Percentiles rank a stretch among this genome's conserved stretches.
phyloP scores from a whole-genome alignment of 2,888 invertebrate species.

The Agonopterix subpropinquella region DNA sequence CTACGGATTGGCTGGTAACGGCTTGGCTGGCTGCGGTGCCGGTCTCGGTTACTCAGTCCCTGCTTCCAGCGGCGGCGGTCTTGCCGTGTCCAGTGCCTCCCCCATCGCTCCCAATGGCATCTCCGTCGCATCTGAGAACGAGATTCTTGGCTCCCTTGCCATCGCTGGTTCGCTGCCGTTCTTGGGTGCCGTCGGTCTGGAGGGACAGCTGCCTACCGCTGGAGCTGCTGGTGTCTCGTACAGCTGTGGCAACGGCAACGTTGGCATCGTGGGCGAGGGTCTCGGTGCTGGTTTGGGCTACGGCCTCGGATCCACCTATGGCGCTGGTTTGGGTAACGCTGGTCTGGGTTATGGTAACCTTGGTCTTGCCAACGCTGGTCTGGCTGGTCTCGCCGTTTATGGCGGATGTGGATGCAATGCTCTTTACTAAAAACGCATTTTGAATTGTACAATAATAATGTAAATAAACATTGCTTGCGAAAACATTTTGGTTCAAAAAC shows the following conservation, averaged over 20 bases:
- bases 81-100: constrained; percentile 25
- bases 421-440: too few species aligned
- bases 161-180: constrained; percentile 25
- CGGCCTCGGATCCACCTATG: neutral
- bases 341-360: neutral
- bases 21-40: neutral
- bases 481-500: too few species aligned
- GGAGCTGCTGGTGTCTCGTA: constrained; percentile 36
- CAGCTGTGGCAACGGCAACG: constrained; percentile 32
- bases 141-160: constrained; percentile 21
- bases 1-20: neutral
- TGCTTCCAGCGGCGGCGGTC: constrained; percentile 21
- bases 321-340: neutral
- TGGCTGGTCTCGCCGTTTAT: neutral
- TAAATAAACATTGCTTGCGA: too few species aligned
- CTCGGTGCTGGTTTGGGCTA: neutral
- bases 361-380: neutral
- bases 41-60: neutral
- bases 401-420: neutral
- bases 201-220: constrained; percentile 24
- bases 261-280: neutral
- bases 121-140: constrained; percentile 24
- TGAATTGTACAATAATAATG: too few species aligned
- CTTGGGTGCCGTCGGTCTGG: constrained; percentile 23
- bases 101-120: constrained; percentile 34